A percentile compares a stretch with the other conserved stretches of the same genome.
phyloP scores from a whole-genome alignment of 2,113 vertebrate genomes.

The Pygoscelis antarcticus region DNA sequence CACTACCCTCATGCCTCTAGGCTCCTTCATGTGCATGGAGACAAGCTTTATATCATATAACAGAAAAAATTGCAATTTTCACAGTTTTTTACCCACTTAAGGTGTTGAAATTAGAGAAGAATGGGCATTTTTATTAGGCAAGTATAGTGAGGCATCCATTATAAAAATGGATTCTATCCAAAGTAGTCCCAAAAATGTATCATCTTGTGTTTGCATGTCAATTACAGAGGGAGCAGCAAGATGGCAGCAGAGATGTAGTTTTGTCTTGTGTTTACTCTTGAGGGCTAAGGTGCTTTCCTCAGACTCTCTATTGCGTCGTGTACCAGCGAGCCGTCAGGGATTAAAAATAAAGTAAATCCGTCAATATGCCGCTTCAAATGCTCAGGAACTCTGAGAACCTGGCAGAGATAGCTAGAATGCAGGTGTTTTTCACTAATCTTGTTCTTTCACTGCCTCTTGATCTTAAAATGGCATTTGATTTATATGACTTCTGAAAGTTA shows the following conservation, averaged over 20 bases:
- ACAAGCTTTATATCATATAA: not conserved
- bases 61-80: not conserved
- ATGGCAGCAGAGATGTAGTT: constrained; percentile 61
- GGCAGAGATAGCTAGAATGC: not conserved
- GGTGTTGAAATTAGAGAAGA: not conserved
- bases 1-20: fast-evolving
- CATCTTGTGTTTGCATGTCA: not conserved
- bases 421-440: not conserved
- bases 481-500: not conserved
- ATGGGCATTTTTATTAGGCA: not conserved
- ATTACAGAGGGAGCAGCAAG: not conserved
- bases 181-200: not conserved
- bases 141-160: not conserved
- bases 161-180: not conserved
- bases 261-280: not conserved
- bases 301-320: not conserved
- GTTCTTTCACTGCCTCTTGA: not conserved
- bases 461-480: not conserved
- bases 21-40: not conserved
- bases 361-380: not conserved
- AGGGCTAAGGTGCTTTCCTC: not conserved
- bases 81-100: fast-evolving
- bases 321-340: not conserved
- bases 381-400: not conserved
- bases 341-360: not conserved